phyloP scores from a whole-genome alignment of 2,113 vertebrate genomes.

The Dasyprocta punctata region DNA sequence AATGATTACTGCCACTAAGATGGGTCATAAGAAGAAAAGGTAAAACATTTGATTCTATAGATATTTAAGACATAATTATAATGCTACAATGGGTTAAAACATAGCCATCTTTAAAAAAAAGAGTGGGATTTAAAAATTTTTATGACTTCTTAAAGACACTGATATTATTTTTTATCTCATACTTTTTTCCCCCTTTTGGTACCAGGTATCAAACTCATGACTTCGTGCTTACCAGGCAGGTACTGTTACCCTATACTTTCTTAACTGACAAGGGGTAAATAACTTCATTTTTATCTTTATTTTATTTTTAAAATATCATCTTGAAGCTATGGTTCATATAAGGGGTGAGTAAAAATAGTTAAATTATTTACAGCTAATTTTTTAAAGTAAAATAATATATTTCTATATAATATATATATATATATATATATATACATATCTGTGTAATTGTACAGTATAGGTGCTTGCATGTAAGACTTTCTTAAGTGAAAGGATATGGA shows the following conservation, averaged over 20 bases:
- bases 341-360: background rate
- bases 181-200: background rate
- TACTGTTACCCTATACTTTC: background rate
- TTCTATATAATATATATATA: background rate
- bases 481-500: background rate
- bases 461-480: background rate
- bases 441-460: background rate
- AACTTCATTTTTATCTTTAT: background rate
- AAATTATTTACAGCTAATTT: background rate
- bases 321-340: background rate
- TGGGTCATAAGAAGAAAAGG: background rate
- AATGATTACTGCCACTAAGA: background rate
- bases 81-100: background rate
- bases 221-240: too few species aligned
- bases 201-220: too few species aligned
- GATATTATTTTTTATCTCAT: background rate
- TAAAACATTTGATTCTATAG: background rate
- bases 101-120: background rate
- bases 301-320: background rate
- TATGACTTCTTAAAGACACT: background rate
- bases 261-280: background rate
- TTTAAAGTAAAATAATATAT: conserved; percentile 1
- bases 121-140: background rate
- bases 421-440: background rate
- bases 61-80: background rate